Percentiles rank a stretch among this genome's conserved stretches.
Conservation (phyloP, 2,113 vertebrate species). For the Hypanus sabinus region DNA sequence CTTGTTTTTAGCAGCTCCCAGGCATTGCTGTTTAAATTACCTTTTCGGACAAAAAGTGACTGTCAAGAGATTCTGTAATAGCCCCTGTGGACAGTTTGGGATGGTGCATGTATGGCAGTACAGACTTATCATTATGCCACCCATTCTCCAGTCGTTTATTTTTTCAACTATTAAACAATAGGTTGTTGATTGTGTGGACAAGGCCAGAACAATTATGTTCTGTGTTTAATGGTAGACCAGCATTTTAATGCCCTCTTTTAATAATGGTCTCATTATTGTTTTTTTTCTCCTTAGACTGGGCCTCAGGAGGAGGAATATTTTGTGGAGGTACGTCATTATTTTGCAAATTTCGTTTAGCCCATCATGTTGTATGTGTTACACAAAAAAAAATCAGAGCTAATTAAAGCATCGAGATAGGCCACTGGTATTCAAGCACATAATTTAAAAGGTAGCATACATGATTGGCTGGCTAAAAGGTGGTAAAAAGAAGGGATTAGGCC, state of each 20-base stretch:
- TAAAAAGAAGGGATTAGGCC: slow-evolving; percentile 89
- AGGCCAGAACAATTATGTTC: slow-evolving; percentile 90
- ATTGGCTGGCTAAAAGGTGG: slow-evolving; percentile 87
- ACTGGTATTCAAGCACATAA: slow-evolving; percentile 76
- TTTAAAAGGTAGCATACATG: slow-evolving; percentile 93
- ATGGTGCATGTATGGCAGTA: slow-evolving; percentile 75
- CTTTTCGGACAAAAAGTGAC: slow-evolving; percentile 72
- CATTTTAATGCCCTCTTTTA: slow-evolving; percentile 86
- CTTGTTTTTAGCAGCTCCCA: slow-evolving; percentile 53
- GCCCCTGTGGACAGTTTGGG: slow-evolving; percentile 66
- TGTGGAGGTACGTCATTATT: slow-evolving; percentile 88
- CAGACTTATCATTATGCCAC: slow-evolving; percentile 90
- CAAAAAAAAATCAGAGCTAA: slow-evolving; percentile 90
- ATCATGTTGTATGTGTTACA: slow-evolving; percentile 87
- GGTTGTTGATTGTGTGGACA: slow-evolving; percentile 99
- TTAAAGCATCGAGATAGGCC: slow-evolving; percentile 77
- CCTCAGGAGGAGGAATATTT: slow-evolving; percentile 83
- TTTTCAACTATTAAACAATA: slow-evolving; percentile 93
- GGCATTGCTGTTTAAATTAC: slow-evolving; percentile 84
- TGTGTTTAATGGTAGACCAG: slow-evolving; percentile 88
- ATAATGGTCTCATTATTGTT: slow-evolving; percentile 99
- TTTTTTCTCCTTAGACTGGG: slow-evolving; percentile 74
- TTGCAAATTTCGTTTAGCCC: slow-evolving; percentile 97
- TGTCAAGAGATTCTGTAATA: slow-evolving; percentile 76
- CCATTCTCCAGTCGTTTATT: slow-evolving; percentile 83